phyloP scores from a whole-genome alignment of 2,888 invertebrate genomes.

The Anticlea derivata region DNA sequence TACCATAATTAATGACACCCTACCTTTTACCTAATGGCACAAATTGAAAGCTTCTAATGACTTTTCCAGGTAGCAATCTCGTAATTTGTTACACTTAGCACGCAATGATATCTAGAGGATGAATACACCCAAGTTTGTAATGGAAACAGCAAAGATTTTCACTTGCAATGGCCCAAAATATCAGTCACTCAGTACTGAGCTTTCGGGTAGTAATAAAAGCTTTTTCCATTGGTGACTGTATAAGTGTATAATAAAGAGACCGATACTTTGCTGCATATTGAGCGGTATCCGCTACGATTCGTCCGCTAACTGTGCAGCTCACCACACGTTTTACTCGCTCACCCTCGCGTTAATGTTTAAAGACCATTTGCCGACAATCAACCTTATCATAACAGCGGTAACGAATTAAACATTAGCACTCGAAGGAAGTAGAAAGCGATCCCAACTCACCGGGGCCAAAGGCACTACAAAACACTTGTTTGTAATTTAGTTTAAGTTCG shows the following conservation, averaged over 20 bases:
- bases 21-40: constrained; percentile 34
- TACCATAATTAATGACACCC: constrained; percentile 36
- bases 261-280: too few species aligned
- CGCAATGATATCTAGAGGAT: constrained; percentile 1
- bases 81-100: constrained; percentile 33
- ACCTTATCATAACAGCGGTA: constrained; percentile 26
- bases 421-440: constrained; percentile 24
- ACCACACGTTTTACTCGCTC: too few species aligned
- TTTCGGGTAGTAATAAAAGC: too few species aligned
- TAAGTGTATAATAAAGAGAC: too few species aligned
- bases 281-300: too few species aligned
- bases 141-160: too few species aligned
- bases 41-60: constrained; percentile 38
- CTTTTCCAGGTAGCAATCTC: constrained; percentile 31
- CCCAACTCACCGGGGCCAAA: constrained; percentile 17
- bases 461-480: constrained; percentile 18
- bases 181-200: too few species aligned
- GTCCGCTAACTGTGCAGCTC: too few species aligned
- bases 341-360: constrained; percentile 18
- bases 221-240: too few species aligned
- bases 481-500: constrained; percentile 16
- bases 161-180: too few species aligned
- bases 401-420: constrained; percentile 20
- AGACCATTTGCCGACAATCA: constrained; percentile 18
- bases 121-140: not conserved